Evolutionary conservation across 2,113 vertebrate genomes (phyloP).

Genomic region (Oreotrochilus melanogaster): DNA sequence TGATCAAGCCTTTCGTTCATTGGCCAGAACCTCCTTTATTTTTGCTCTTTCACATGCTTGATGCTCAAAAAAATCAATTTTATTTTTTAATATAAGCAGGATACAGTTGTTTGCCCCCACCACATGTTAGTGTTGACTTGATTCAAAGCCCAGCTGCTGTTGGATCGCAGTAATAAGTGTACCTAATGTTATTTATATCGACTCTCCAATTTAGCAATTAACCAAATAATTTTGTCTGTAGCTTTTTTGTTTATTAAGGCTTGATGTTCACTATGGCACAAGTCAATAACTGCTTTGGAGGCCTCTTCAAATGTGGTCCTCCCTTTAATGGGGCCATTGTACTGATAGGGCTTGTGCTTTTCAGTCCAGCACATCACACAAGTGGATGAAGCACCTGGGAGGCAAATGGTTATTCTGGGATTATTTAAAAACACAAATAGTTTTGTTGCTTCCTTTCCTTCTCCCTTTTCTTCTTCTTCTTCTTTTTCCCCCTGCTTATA

Average conservation of each 20-base stretch:
- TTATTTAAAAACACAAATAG: neutral
- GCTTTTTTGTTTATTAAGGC: neutral
- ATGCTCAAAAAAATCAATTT: neutral
- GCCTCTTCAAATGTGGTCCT: neutral
- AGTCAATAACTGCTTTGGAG: neutral
- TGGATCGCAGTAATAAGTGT: neutral
- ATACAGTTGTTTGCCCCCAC: neutral
- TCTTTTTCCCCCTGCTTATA: neutral
- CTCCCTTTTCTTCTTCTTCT: neutral
- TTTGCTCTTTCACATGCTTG: neutral
- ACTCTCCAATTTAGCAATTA: neutral
- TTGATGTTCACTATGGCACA: neutral
- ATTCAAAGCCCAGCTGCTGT: neutral
- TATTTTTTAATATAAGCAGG: neutral
- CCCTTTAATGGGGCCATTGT: neutral
- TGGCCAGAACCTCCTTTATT: neutral
- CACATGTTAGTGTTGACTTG: neutral
- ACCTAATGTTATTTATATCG: neutral
- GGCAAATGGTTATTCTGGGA: neutral
- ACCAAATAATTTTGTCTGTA: constrained; percentile 13
- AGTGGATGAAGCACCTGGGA: neutral
- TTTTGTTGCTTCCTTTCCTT: neutral
- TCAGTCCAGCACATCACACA: neutral
- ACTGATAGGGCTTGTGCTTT: neutral
- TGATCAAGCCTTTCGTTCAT: neutral